Conservation (phyloP, 2,797 vertebrate species). For the Spheniscus humboldti region DNA sequence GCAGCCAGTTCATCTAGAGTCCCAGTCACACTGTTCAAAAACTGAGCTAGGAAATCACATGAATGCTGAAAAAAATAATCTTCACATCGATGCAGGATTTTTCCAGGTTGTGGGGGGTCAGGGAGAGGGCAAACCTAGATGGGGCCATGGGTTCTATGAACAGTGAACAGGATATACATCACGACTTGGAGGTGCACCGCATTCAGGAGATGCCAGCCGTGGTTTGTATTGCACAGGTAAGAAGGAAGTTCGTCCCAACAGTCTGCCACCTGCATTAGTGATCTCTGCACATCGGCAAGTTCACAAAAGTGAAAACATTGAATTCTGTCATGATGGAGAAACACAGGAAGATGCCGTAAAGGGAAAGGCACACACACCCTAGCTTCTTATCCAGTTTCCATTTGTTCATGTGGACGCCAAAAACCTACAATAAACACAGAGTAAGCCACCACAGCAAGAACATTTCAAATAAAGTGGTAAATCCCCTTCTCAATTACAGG, state of each 20-base stretch:
- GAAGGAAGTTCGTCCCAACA: conserved; percentile 57
- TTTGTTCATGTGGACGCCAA: conserved; percentile 93
- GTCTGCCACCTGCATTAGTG: conserved; percentile 72
- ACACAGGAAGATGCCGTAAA: conserved; percentile 93
- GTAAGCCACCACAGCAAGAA: not conserved
- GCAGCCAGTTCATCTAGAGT: conserved; percentile 82
- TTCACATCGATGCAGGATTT: conserved; percentile 76
- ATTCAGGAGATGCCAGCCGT: conserved; percentile 53
- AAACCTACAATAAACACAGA: conserved; percentile 79
- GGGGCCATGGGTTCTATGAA: conserved; percentile 55
- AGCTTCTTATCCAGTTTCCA: conserved; percentile 93
- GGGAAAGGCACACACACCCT: conserved; percentile 85
- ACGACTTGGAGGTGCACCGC: conserved; percentile 28
- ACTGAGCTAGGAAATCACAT: conserved; percentile 70
- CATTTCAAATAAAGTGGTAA: not conserved
- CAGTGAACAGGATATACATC: conserved; percentile 50
- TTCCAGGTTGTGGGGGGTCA: conserved; percentile 22
- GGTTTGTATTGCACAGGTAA: conserved; percentile 81
- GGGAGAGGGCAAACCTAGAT: conserved; percentile 24
- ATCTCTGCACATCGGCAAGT: conserved; percentile 93
- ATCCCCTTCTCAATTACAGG: not conserved
- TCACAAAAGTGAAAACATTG: conserved; percentile 98
- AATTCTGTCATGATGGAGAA: conserved; percentile 99
- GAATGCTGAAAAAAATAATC: conserved; percentile 53
- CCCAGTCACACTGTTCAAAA: conserved; percentile 69